Evolutionary conservation across 2,888 invertebrate species (phyloP), one percentile per base, ranked within the genome.

Genomic region (Drosophila ustulata): DNA sequence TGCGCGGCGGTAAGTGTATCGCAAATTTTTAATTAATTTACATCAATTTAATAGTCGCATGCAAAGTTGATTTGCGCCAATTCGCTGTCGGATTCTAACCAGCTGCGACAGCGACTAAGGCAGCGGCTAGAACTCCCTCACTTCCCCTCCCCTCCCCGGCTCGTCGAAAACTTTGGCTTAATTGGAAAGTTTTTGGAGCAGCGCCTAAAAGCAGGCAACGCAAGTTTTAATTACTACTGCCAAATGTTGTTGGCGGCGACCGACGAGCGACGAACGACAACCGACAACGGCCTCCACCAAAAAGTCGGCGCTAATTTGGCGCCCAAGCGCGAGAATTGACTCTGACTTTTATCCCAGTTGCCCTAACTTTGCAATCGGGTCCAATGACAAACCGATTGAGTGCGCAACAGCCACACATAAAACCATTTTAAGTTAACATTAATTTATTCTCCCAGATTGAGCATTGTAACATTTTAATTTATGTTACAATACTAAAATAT

Each of bases 1-100:
- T 98, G 66, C 96, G 97, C 93, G 97, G 97, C 89, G 97, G 98
- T 98, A 93, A 94, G 94, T 93, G 57, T 70, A 75, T 74, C 73
- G 52, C 25, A 63, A 75, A 65, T 73, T 77, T 67, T 71, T 73
- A 77, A 77, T 77, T 77, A 77, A 77, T 74, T 74, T 71, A 77
- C 59, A 80, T 56, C 49, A 64, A 69, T 78, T 82, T 76, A 80
- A 71, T 75, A 61, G 71, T 65, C 59, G 69, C 56, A 59, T 41
- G 66, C 66, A 56, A 74, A 80, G 80, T 83, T 86, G 86, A 82
- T 80, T 78, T 82, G 70, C 67, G 78, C 78, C 69, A 80, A 82
- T 80, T 2, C 18, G 2, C 18, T 18, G 1, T 71, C 56, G 63
- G 50, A 52, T 30, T 28, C 43, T 68, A 46, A 23, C 49, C 43